These are phyloP conservation scores for Euplagia quadripunctaria DNA, from an alignment of 2,888 invertebrate genomes.

Conservation along the genomic window DNA sequence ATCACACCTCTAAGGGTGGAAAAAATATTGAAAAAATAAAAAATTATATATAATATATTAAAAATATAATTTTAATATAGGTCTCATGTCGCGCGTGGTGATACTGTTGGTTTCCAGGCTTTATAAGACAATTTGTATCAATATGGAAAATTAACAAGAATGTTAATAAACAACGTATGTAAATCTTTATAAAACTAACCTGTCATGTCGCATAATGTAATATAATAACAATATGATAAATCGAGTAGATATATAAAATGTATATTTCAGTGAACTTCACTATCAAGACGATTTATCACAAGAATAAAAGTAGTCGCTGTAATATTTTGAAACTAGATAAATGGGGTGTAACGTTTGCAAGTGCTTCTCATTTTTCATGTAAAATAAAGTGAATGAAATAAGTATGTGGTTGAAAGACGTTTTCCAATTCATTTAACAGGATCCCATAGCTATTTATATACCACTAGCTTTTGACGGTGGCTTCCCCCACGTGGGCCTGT, in stretches of 20 bases:
- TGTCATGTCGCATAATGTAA: not conserved
- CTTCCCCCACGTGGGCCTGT: no score
- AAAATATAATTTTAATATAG: no score
- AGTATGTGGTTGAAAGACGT: not conserved
- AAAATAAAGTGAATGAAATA: not conserved
- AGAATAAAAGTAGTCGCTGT: not conserved
- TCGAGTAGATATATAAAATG: not conserved
- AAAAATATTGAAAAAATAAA: no score
- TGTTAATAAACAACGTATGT: not conserved
- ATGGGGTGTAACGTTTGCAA: not conserved
- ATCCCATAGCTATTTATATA: no score
- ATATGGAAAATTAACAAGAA: no score
- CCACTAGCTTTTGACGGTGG: no score
- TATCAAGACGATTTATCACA: constrained; percentile 5
- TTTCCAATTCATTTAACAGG: not conserved
- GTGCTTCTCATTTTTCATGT: not conserved
- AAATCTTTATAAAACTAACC: not conserved
- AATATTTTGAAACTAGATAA: not conserved
- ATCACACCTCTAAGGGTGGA: no score
- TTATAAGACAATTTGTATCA: no score
- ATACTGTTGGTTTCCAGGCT: no score
- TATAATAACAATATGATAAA: not conserved
- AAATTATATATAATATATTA: no score
- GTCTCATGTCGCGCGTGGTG: no score
- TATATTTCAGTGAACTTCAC: not conserved